Evolutionary conservation across 2,888 invertebrate species (phyloP), one percentile per base, ranked within the genome.

Genomic region (Carterocephalus palaemon): DNA sequence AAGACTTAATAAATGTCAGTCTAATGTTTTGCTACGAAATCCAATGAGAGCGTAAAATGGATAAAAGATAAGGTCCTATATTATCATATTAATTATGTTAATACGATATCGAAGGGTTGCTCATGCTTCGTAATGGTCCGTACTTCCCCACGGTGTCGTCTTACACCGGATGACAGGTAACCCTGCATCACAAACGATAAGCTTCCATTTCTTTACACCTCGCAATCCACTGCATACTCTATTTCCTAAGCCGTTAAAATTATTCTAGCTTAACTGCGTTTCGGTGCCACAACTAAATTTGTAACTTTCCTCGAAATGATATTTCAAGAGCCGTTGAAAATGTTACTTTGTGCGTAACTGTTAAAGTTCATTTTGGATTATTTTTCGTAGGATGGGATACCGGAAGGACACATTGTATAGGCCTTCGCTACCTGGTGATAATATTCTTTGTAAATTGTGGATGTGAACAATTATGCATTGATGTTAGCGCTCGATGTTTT

Each of bases 401-500:
- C 82, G 85, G 85, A 85, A 85, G 84, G 69, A 78, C 71, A 70
- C 66, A 75, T 79, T 83, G 77, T 75, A 58, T 71, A 66, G 64
- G 67, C 67, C 67, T 75, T 74, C 64, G 73, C 81, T 85, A 85
- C 85, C 85, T 85, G 85, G 83, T 81, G 82, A 78, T 82, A 79
- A 81, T 79, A 67, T 70, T 69, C 68, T 73, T 78, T 78, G 81
- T 80, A 65, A 67, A 66, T 59, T 61, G 67, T 67, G 65, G 67
- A 62, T 67, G 67, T 61, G 67, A 67, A 75, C 76, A 80, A 78
- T 79, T 54, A 59, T 48, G 54, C 41, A 66, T 63, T 61, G 63
- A 64, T 62, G 61, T 60, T 55, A 60, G 58, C 56, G 60, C 10
- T 36, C 47, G 49, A 51, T 58, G 59, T 69, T 67, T 73, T 69